These are phyloP conservation scores for Sebastes schlegelii DNA, from an alignment of 2,113 vertebrate genomes.

Conservation along the genomic window DNA sequence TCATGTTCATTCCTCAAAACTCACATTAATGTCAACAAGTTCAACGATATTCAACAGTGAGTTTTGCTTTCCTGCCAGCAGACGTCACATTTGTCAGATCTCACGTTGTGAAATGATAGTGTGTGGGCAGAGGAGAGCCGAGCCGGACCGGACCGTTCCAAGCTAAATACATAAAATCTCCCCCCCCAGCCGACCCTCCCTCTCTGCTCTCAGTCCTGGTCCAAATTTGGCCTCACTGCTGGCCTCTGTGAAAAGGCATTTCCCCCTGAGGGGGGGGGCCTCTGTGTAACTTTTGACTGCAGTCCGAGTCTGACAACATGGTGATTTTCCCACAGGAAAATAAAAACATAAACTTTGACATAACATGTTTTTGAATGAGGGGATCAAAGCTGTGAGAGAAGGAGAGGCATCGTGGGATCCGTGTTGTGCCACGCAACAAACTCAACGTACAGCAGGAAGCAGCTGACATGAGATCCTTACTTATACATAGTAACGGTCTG, in stretches of 20 bases:
- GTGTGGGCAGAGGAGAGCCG: constrained; percentile 8
- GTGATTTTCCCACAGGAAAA: constrained; percentile 92
- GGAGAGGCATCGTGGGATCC: constrained; percentile 37
- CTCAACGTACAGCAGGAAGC: neutral
- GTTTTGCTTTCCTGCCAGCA: constrained; percentile 15
- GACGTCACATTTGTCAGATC: constrained; percentile 28
- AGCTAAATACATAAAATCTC: constrained; percentile 39
- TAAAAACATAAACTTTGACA: constrained; percentile 79
- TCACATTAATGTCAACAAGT: too few relatives aligned
- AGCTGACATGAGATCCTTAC: neutral
- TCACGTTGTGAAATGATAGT: constrained; percentile 15
- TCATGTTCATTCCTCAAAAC: too few relatives aligned
- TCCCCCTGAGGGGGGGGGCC: constrained; percentile 78
- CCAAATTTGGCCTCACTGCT: constrained; percentile 89
- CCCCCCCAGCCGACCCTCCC: constrained; percentile 10
- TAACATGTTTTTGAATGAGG: constrained; percentile 59
- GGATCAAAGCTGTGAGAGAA: constrained; percentile 49
- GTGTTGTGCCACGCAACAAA: neutral
- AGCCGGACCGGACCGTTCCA: constrained; percentile 20
- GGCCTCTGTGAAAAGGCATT: constrained; percentile 86
- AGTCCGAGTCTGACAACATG: constrained; percentile 84
- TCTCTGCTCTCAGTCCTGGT: constrained; percentile 53
- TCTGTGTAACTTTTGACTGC: constrained; percentile 73
- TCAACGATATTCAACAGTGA: neutral
- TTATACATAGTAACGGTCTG: too few relatives aligned